Percentiles rank a stretch among this genome's conserved stretches.
These are phyloP conservation scores for Anodontia alba DNA, from an alignment of 2,888 invertebrate genomes.

Conservation along the genomic window DNA sequence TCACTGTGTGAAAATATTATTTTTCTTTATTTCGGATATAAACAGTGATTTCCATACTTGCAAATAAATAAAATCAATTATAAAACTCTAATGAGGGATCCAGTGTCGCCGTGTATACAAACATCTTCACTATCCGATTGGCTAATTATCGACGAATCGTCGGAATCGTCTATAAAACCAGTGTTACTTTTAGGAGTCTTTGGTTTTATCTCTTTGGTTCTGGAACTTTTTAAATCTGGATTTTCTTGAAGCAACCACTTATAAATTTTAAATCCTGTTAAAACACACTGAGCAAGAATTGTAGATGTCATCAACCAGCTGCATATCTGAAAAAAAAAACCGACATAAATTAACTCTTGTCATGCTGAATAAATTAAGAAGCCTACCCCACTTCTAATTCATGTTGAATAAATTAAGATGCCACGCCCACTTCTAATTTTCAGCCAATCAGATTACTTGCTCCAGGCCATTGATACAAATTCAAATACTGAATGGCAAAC, in stretches of 20 bases:
- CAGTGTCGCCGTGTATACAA: background rate
- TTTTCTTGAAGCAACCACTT: slow-evolving; percentile 30
- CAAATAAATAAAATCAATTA: too few species aligned
- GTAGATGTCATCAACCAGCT: slow-evolving; percentile 45
- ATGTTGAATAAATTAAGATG: too few species aligned
- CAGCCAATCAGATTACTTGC: too few species aligned
- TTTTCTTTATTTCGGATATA: too few species aligned
- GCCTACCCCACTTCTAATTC: too few species aligned
- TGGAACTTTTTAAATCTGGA: background rate
- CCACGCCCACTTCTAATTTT: too few species aligned
- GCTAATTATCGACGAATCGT: background rate
- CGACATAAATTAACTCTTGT: too few species aligned
- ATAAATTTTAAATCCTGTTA: slow-evolving; percentile 50
- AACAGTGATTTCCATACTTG: too few species aligned
- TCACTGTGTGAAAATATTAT: too few species aligned
- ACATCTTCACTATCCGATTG: background rate
- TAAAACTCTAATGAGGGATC: background rate
- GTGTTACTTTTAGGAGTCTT: background rate
- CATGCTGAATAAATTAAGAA: too few species aligned
- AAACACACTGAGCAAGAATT: slow-evolving; percentile 34
- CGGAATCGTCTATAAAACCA: background rate
- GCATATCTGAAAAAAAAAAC: slow-evolving; percentile 39
- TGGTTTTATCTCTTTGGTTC: background rate
- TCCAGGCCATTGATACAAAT: too few species aligned
- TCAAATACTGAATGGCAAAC: too few species aligned